phyloP scores from a whole-genome alignment of 2,113 vertebrate species.

The Chitala chitala region DNA sequence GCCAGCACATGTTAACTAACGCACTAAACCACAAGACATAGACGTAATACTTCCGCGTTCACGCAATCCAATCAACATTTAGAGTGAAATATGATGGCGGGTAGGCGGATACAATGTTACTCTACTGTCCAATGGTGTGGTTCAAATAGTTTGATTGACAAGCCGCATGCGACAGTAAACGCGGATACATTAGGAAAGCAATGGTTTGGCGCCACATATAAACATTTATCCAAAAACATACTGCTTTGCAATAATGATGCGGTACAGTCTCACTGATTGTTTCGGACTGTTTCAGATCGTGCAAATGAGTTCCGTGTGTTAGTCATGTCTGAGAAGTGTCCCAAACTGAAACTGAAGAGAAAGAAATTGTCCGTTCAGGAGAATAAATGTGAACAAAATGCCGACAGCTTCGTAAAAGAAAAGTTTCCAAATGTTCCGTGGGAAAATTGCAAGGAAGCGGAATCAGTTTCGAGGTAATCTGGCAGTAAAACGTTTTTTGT shows the following conservation, averaged over 20 bases:
- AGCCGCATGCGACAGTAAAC: too few relatives aligned
- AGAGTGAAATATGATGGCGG: neutral
- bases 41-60: neutral
- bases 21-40: neutral
- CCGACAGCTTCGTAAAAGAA: neutral
- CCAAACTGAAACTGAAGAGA: slow-evolving; percentile 49
- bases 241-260: neutral
- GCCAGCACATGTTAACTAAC: too few relatives aligned
- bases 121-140: neutral
- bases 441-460: too few relatives aligned
- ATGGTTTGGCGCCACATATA: neutral
- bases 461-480: too few relatives aligned
- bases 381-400: neutral
- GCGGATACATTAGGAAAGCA: neutral
- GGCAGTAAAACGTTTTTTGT: too few relatives aligned
- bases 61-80: neutral
- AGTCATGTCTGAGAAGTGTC: slow-evolving; percentile 29
- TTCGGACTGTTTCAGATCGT: neutral
- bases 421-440: too few relatives aligned
- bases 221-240: neutral
- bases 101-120: neutral
- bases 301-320: neutral
- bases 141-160: neutral
- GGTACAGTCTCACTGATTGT: neutral
- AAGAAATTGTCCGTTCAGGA: slow-evolving; percentile 23